These are phyloP conservation scores for Saturnia pavonia DNA, from an alignment of 2,888 invertebrate genomes.

Conservation along the genomic window DNA sequence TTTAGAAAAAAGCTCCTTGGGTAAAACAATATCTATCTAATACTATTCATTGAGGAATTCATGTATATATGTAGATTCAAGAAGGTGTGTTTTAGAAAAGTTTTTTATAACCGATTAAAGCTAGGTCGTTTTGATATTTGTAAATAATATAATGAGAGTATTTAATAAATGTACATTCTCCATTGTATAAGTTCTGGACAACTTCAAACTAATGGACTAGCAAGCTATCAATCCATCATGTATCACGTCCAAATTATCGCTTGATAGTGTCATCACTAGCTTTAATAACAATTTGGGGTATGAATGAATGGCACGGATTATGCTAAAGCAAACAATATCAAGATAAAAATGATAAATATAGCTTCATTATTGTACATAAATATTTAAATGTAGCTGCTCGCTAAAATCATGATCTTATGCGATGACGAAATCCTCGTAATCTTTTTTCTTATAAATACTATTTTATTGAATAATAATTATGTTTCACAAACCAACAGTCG, in stretches of 20 bases:
- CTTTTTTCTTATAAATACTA: too few species aligned
- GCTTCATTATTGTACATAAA: constrained; percentile 41
- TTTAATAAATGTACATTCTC: not conserved
- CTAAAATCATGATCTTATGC: constrained; percentile 1
- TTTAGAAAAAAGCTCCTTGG: not conserved
- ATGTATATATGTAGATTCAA: too few species aligned
- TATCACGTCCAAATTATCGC: constrained; percentile 42
- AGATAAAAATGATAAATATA: constrained; percentile 65
- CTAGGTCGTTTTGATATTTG: not conserved
- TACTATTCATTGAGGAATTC: too few species aligned
- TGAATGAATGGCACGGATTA: constrained; percentile 61
- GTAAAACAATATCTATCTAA: too few species aligned
- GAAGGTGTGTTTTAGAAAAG: too few species aligned
- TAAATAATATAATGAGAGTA: not conserved
- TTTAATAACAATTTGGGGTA: constrained; percentile 61
- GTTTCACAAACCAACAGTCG: too few species aligned
- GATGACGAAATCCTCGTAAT: too few species aligned
- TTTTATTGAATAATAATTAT: too few species aligned
- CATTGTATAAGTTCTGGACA: constrained; percentile 13
- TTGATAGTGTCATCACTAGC: constrained; percentile 50
- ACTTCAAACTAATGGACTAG: constrained; percentile 34
- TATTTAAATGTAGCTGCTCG: constrained; percentile 22
- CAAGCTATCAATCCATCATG: constrained; percentile 44
- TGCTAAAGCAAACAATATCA: constrained; percentile 53
- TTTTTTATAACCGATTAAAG: too few species aligned